Percentiles rank a stretch among this genome's conserved stretches.
Conservation (phyloP, 92 coral and sea anemone species). For the Phenganax subtilis region DNA sequence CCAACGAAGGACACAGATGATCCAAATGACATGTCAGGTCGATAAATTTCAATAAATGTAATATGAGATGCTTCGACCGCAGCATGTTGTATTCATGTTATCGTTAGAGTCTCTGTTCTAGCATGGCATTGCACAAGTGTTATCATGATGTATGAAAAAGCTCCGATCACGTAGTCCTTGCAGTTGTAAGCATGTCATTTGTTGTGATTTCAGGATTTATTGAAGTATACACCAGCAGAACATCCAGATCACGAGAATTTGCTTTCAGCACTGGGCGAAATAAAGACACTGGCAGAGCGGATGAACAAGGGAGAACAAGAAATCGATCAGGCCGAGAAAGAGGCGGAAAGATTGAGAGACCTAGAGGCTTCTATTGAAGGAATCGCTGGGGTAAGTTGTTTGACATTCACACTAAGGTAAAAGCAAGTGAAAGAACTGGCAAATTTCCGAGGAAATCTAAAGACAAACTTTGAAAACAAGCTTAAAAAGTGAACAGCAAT, state of each 20-base stretch:
- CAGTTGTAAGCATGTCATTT: conserved; percentile 10
- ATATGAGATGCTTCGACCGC: conserved; percentile 12
- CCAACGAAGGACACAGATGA: background rate
- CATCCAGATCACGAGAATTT: conserved; percentile 95
- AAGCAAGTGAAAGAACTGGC: background rate
- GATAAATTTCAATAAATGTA: background rate
- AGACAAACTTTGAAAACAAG: background rate
- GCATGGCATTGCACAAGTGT: background rate
- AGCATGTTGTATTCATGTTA: conserved; percentile 4
- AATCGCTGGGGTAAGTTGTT: conserved; percentile 66
- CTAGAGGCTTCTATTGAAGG: conserved; percentile 95
- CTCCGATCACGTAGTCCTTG: background rate
- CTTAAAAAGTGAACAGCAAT: background rate
- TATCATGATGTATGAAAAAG: background rate
- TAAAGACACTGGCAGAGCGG: conserved; percentile 89
- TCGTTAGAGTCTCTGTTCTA: background rate
- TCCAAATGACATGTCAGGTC: background rate
- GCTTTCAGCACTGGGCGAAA: conserved; percentile 84
- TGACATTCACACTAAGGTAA: background rate
- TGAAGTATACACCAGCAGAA: conserved; percentile 87
- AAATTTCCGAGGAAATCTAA: too few species aligned
- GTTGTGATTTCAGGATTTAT: conserved; percentile 67
- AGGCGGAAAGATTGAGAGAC: conserved; percentile 88
- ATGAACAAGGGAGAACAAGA: conserved; percentile 95
- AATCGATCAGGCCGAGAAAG: conserved; percentile 94